A percentile compares a stretch with the other conserved stretches of the same genome.
phyloP scores from a whole-genome alignment of 2,113 vertebrate species.

The Dasyprocta punctata region DNA sequence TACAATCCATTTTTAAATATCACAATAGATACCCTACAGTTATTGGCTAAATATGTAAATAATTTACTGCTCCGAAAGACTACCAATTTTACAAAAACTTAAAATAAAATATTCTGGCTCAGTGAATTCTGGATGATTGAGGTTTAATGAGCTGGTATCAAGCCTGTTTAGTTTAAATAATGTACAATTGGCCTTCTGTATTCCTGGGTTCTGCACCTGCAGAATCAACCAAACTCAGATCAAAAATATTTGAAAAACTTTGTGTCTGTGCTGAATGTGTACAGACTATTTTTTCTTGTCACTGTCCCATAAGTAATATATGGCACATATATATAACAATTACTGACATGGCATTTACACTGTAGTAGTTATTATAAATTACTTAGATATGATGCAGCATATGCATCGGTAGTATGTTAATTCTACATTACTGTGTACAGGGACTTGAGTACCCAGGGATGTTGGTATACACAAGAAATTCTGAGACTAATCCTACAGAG shows the following conservation, averaged over 20 bases:
- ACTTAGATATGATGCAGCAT: background rate
- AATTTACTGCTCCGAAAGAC: background rate
- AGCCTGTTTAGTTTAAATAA: background rate
- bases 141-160: background rate
- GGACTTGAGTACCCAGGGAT: background rate
- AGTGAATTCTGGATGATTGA: background rate
- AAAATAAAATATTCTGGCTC: background rate
- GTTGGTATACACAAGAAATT: background rate
- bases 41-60: background rate
- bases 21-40: background rate
- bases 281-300: background rate
- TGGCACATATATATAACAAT: background rate
- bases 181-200: no score
- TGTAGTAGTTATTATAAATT: background rate
- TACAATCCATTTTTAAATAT: background rate
- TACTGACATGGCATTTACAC: background rate
- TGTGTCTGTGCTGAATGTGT: background rate
- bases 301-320: background rate
- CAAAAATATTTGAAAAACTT: background rate
- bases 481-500: background rate
- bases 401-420: background rate
- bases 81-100: background rate
- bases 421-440: no score
- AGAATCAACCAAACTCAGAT: background rate
- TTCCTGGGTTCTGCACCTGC: accelerated